Base-by-base conservation (phyloP, 1,140 invertebrate genomes). In the Drosophila gunungcola region DNA sequence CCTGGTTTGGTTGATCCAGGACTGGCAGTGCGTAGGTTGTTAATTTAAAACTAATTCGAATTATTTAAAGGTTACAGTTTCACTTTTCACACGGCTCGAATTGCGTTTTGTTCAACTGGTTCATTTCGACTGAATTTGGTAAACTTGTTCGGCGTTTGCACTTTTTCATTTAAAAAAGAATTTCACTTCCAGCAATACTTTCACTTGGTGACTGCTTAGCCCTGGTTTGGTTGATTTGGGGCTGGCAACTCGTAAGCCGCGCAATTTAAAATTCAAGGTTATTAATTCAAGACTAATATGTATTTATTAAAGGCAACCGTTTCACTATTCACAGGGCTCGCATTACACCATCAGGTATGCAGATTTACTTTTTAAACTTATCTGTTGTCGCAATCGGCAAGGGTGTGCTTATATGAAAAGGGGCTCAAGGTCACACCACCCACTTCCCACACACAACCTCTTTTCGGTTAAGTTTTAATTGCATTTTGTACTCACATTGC, bases 401-500 rank as follows among this genome's bases (percentile, higher is more conserved):
- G 12, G 3, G 53, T 25, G 61, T 60, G 43, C 52, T 39, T 60
- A 62, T 43, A 53, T 54, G 56, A 56, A 56, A 80, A 61, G 9
- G 69, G 52, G 67, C 53, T 13, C 78, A 83, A 82, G 73, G 67
- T 58, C 52, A 9, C 13, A n/a, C 39, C 27, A 42, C 61, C 41
- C 39, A 9, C 60, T 10, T 29, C 16, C 43, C 48, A 60, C 48
- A 9, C 13, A 25, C 54, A 43, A 41, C 45, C 45, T 32, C 9
- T n/a, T 51, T 51, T 29, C 29, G 29, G 27, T 39, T 34, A 82
- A 63, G 60, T 74, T 73, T 74, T 73, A 68, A 85, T 67, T 79
- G 75, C 81, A 73, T 57, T 80, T 65, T 38, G 11, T 89, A 92
- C 91, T 92, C 78, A 92, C 91, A 64, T 92, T 92, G 45, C 91